phyloP scores from a whole-genome alignment of 2,113 vertebrate species.

The Lates calcarifer region DNA sequence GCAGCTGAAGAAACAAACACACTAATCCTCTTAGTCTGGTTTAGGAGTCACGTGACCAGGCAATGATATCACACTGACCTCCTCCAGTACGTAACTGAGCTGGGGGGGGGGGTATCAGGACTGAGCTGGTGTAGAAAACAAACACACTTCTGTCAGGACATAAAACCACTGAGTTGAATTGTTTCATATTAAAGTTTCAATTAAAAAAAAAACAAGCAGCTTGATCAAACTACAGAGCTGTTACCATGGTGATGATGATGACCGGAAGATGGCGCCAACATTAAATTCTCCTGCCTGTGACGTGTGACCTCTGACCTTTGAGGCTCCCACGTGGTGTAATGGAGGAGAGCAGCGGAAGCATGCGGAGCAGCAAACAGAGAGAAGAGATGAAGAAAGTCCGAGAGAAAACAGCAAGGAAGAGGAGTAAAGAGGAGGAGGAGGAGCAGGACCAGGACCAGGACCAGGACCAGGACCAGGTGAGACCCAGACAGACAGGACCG shows the following conservation, averaged over 20 bases:
- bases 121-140: too few species aligned
- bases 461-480: slow-evolving; percentile 45
- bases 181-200: too few species aligned
- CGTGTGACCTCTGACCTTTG: slow-evolving; percentile 13
- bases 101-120: too few species aligned
- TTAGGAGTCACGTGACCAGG: slow-evolving; percentile 55
- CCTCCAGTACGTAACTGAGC: background rate
- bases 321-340: slow-evolving; percentile 70
- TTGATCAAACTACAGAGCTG: too few species aligned
- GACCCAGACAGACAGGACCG: background rate
- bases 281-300: background rate
- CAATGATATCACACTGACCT: slow-evolving; percentile 41
- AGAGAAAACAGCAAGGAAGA: slow-evolving; percentile 60
- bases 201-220: too few species aligned
- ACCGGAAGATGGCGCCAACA: background rate
- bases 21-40: slow-evolving; percentile 62
- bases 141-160: too few species aligned
- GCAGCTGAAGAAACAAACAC: slow-evolving; percentile 8
- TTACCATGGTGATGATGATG: background rate
- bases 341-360: slow-evolving; percentile 40
- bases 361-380: background rate
- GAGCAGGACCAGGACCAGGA: slow-evolving; percentile 28
- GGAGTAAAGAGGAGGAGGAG: slow-evolving; percentile 60
- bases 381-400: slow-evolving; percentile 57
- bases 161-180: too few species aligned